phyloP scores from a whole-genome alignment of 2,888 invertebrate genomes.

The Thalpophila matura region DNA sequence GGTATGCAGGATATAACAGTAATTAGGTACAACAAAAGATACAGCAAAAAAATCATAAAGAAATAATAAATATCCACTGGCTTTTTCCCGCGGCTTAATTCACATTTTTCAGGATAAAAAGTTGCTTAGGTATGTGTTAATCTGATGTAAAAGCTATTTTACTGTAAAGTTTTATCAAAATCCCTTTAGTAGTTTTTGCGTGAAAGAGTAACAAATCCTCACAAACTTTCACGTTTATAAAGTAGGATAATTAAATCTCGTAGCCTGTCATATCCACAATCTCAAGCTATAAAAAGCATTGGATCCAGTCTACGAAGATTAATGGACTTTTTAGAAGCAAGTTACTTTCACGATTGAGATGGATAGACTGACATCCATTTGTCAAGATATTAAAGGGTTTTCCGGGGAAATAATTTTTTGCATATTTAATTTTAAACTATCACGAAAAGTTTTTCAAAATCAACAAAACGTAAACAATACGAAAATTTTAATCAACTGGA shows the following conservation, averaged over 20 bases:
- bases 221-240: too few relatives aligned
- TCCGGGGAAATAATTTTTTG: background rate
- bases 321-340: slow-evolving; percentile 31
- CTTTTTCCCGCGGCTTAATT: too few relatives aligned
- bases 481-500: background rate
- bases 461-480: background rate
- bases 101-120: too few relatives aligned
- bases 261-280: background rate
- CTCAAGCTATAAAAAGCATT: slow-evolving; percentile 19
- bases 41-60: too few relatives aligned
- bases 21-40: background rate
- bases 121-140: too few relatives aligned
- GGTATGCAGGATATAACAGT: background rate
- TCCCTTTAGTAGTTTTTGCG: too few relatives aligned
- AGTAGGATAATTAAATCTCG: slow-evolving; percentile 1
- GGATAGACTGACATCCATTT: slow-evolving; percentile 31
- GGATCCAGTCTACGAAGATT: slow-evolving; percentile 33
- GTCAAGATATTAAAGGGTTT: slow-evolving; percentile 24
- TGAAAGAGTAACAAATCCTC: too few relatives aligned
- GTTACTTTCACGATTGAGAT: slow-evolving; percentile 23
- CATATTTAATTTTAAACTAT: too few relatives aligned
- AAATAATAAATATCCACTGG: too few relatives aligned
- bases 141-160: too few relatives aligned
- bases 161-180: too few relatives aligned
- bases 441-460: background rate